Conservation (phyloP, 2,113 vertebrate genomes). For the Aegypius monachus region DNA sequence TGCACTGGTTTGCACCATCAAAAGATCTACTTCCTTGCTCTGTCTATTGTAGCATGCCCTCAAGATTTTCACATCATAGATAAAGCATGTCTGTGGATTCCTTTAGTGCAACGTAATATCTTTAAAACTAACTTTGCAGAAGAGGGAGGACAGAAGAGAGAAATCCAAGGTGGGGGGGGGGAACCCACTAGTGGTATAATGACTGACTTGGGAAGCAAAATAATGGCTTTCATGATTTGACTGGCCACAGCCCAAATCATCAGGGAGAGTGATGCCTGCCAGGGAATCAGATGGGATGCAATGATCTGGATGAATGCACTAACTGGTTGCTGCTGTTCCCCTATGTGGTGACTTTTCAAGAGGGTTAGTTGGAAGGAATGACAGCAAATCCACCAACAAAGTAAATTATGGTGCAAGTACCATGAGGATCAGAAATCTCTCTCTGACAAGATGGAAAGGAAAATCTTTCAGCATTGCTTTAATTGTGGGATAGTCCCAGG, state of each 20-base stretch:
- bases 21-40: not conserved
- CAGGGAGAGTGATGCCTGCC: not conserved
- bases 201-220: not conserved
- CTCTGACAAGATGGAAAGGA: not conserved
- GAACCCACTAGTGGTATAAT: not conserved
- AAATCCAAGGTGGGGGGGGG: not conserved
- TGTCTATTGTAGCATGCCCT: not conserved
- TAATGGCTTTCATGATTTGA: not conserved
- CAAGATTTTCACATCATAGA: not conserved
- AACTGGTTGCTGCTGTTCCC: not conserved
- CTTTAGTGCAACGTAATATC: accelerated
- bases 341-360: not conserved
- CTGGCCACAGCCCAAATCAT: not conserved
- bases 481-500: not conserved
- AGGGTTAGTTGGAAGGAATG: not conserved
- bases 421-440: not conserved
- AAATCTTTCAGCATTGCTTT: not conserved
- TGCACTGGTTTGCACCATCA: not conserved
- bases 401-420: not conserved
- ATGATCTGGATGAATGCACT: not conserved
- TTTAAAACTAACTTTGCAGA: not conserved
- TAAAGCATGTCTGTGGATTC: not conserved
- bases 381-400: not conserved
- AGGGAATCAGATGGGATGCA: not conserved
- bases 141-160: not conserved